Evolutionary conservation across 2,113 vertebrate species (phyloP), one percentile per base, ranked within the genome.

Genomic region (Myocastor coypus): DNA sequence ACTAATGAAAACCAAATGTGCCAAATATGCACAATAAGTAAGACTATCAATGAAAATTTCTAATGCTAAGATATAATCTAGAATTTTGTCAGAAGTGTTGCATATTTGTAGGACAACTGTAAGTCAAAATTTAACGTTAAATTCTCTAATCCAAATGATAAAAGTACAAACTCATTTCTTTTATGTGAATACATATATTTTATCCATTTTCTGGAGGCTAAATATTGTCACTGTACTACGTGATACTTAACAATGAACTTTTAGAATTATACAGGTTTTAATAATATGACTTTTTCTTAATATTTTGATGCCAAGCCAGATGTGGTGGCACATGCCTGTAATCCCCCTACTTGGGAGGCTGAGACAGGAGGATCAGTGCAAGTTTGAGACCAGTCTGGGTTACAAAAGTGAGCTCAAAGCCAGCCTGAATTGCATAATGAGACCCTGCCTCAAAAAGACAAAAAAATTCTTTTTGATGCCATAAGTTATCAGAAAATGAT

Each of bases 1-100:
- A 93, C 87, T 97, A 97, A 97, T 78, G 89, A 91, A 97, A 95
- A 61, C 59, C 22, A 61, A 83, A 14, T 19, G 0, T 97, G 95
- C 42, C 37, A 94, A 94, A 92, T 95, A 83, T 71, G 92, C 55
- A 89, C 30, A 86, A 91, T 92, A 98, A 57, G 91, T 77, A 37
- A 88, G 81, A 50, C 16, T 81, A 61, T 66, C 59, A 96, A 88
- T 91, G 7, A 37, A 95, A 97, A 94, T 81, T 83, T 46, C 34
- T 82, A 26, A 64, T 75, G 10, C 55, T 11, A 81, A 80, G 95
- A 81, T 83, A 14, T 16, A 40, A 64, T 46, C 2, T 96, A 37
- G 8, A 9, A 1, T 93, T 96, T 57, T 19, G 85, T 73, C 84
- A 78, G 42, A 80, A 91, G 40, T 24, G 75, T 6, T 37, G 68